Evolutionary conservation across 2,113 vertebrate species (phyloP), one percentile per base, ranked within the genome.

Genomic region (Dasyurus viverrinus): DNA sequence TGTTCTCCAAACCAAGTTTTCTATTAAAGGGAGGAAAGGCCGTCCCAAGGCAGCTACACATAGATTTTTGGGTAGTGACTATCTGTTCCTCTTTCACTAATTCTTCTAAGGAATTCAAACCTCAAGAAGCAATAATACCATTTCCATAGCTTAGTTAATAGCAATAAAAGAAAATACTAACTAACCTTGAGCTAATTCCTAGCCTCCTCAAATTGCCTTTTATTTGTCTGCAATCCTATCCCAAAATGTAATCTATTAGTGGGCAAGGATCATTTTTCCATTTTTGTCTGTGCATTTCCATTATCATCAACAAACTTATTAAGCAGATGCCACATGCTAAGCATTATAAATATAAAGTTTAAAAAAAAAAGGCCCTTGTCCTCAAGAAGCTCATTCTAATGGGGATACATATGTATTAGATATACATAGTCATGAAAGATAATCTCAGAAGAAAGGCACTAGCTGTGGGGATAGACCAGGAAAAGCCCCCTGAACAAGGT

Each of bases 101-200:
- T 94, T 26, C 46, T 54, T 90, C 60, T 47, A 68, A 68, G 76
- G 46, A 96, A 95, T 47, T 48, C 89, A 90, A 54, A 90, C 48
- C 60, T 96, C 60, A 97, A 93, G 54, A 60, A 92, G 94, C 22
- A 52, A 52, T 27, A 89, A 95, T 90, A 93, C 60, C 93, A 46
- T 0, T n/a, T 90, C 55, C 96, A 92, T 42, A 68, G 27, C 53
- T 93, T 90, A 93, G 19, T 91, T 57, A 57, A 94, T 25, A 54
- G 14, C 42, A 84, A 4, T 94, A 53, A 84, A 91, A 94, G 93
- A 96, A 95, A 22, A 12, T 23, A 55, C 84, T 53, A 24, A 52
- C 46, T 84, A 48, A 48, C 95, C 93, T 24, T 47, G 95, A 93
- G 57, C 54, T 53, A 94, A 68, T 68, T 36, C 30, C 60, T 36